A percentile compares a stretch with the other conserved stretches of the same genome.
phyloP scores from a whole-genome alignment of 2,113 vertebrate genomes.

The Leucosticte australis region DNA sequence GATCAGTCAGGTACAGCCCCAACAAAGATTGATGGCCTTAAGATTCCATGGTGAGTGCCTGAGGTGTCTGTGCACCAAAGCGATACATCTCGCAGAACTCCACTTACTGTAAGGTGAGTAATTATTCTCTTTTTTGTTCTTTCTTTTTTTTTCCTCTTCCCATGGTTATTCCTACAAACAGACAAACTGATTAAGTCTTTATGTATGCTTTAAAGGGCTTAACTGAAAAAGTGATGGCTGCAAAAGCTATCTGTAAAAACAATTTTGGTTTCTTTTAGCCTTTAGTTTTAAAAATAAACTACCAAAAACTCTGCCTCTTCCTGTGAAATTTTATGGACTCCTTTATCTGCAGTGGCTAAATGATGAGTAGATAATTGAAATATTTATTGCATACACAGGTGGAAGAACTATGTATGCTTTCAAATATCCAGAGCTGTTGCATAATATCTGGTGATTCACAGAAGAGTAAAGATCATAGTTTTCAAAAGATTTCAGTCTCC shows the following conservation, averaged over 20 bases:
- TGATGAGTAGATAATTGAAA: neutral
- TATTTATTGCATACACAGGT: neutral
- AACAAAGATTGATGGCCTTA: neutral
- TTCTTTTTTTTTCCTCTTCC: neutral
- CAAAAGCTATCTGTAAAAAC: neutral
- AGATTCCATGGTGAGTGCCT: neutral
- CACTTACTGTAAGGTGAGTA: neutral
- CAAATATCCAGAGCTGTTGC: neutral
- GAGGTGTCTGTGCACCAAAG: constrained; percentile 4
- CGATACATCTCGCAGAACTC: neutral
- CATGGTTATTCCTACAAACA: neutral
- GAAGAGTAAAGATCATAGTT: neutral
- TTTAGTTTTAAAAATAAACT: neutral
- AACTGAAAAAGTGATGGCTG: neutral
- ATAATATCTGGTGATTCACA: neutral
- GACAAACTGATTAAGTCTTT: neutral
- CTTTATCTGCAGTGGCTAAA: neutral
- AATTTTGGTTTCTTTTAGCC: neutral
- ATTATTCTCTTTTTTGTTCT: neutral
- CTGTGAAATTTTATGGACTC: neutral
- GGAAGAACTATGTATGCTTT: neutral
- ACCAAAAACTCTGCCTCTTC: neutral
- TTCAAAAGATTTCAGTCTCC: neutral
- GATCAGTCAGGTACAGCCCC: neutral
- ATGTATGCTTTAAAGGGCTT: neutral